These are phyloP conservation scores for Rhyacophila evoluta DNA, from an alignment of 2,888 invertebrate species.

Conservation along the genomic window DNA sequence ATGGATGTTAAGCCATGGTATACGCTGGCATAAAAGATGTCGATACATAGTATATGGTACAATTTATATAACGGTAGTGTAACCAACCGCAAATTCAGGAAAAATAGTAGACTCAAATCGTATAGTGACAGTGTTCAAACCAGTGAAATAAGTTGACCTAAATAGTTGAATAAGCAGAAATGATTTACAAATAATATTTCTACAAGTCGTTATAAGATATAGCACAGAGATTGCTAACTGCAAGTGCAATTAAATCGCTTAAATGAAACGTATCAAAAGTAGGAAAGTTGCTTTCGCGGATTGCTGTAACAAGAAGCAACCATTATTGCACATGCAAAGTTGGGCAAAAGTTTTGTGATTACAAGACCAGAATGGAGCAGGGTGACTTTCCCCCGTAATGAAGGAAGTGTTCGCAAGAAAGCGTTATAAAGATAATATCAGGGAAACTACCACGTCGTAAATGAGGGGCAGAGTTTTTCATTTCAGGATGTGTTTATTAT, in stretches of 20 bases:
- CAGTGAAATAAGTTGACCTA: no score
- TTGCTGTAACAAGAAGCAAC: not conserved
- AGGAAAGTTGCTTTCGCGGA: not conserved
- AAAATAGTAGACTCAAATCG: no score
- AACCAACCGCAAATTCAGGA: no score
- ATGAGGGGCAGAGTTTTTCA: not conserved
- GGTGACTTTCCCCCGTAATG: not conserved
- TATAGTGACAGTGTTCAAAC: no score
- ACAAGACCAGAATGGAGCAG: not conserved
- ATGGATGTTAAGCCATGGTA: no score
- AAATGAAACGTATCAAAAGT: not conserved
- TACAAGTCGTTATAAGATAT: no score
- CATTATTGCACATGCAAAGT: constrained; percentile 7
- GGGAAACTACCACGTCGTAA: not conserved
- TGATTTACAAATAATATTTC: no score
- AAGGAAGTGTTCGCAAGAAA: not conserved
- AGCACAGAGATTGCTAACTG: not conserved
- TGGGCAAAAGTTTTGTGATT: not conserved
- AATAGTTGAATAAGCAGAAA: no score
- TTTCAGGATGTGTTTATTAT: not conserved
- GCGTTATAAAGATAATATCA: not conserved
- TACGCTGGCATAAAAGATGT: no score
- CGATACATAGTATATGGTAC: no score
- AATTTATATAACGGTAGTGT: no score
- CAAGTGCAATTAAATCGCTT: not conserved